A percentile compares a stretch with the other conserved stretches of the same genome.
Conservation (phyloP, 1,140 invertebrate genomes). For the Mizuhopecten yessoensis region DNA sequence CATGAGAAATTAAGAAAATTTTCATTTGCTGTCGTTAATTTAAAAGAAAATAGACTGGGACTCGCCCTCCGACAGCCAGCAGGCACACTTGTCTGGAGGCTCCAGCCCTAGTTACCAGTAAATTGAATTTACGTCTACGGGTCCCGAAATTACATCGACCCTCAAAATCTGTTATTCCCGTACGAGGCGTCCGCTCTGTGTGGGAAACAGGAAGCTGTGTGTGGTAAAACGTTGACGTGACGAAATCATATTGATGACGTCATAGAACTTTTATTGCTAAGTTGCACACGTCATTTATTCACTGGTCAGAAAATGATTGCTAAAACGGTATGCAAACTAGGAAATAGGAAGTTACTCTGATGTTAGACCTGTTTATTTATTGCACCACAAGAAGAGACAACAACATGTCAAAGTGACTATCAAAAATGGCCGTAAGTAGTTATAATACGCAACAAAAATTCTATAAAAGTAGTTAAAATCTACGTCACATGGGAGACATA, state of each 20-base stretch:
- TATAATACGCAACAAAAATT: too few relatives aligned
- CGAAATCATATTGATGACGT: background rate
- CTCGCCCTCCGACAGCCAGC: background rate
- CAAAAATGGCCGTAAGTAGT: too few relatives aligned
- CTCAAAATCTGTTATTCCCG: slow-evolving; percentile 9
- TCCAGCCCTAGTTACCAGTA: slow-evolving; percentile 4
- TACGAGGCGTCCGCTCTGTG: background rate
- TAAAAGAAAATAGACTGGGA: slow-evolving; percentile 38
- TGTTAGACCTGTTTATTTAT: too few relatives aligned
- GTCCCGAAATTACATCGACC: slow-evolving; percentile 6
- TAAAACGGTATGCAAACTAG: too few relatives aligned
- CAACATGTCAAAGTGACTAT: too few relatives aligned
- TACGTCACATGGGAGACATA: too few relatives aligned
- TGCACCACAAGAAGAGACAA: too few relatives aligned
- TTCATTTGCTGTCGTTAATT: slow-evolving; percentile 33
- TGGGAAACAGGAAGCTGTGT: background rate
- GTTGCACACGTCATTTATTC: background rate
- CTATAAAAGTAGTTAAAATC: too few relatives aligned
- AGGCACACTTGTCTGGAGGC: slow-evolving; percentile 30
- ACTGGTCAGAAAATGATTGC: too few relatives aligned
- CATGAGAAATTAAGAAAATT: slow-evolving; percentile 40
- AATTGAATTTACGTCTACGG: slow-evolving; percentile 38
- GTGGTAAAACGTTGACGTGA: background rate
- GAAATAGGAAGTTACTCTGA: too few relatives aligned
- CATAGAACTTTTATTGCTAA: background rate